A percentile compares a stretch with the other conserved stretches of the same genome.
phyloP scores from a whole-genome alignment of 2,888 invertebrate species.

The Physocephala rufipes region DNA sequence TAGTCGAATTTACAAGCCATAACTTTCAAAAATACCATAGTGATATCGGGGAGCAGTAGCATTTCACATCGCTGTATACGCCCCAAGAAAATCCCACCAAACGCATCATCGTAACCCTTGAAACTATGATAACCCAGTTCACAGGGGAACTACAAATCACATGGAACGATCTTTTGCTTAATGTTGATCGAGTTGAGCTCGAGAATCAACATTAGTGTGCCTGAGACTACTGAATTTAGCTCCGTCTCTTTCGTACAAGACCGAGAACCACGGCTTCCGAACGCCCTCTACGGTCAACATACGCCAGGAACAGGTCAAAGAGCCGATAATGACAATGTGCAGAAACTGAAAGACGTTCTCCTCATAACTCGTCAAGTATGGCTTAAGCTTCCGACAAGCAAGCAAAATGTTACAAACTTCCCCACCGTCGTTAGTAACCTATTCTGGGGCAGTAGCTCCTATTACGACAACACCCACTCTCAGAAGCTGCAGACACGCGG shows the following conservation, averaged over 20 bases:
- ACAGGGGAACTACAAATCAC: background rate
- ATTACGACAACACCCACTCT: slow-evolving; percentile 1
- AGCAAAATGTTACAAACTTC: background rate
- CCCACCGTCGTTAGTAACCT: background rate
- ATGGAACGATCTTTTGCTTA: background rate
- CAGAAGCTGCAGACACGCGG: background rate
- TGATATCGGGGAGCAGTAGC: background rate
- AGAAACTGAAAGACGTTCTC: background rate
- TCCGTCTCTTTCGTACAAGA: no score
- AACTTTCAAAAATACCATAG: background rate
- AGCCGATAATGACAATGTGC: background rate
- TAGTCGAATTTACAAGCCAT: background rate
- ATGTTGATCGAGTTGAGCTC: background rate
- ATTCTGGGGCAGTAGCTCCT: background rate
- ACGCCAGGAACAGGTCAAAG: background rate
- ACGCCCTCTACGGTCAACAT: background rate
- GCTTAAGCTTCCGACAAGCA: background rate
- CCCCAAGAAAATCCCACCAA: background rate
- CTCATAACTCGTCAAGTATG: background rate
- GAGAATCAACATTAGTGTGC: background rate
- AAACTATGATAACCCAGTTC: background rate
- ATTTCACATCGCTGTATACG: slow-evolving; percentile 13
- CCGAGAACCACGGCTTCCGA: background rate
- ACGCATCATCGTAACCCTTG: background rate
- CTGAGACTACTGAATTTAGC: background rate